Evolutionary conservation across 2,888 invertebrate genomes (phyloP).

Genomic region (Lasioglossum malachurum): DNA sequence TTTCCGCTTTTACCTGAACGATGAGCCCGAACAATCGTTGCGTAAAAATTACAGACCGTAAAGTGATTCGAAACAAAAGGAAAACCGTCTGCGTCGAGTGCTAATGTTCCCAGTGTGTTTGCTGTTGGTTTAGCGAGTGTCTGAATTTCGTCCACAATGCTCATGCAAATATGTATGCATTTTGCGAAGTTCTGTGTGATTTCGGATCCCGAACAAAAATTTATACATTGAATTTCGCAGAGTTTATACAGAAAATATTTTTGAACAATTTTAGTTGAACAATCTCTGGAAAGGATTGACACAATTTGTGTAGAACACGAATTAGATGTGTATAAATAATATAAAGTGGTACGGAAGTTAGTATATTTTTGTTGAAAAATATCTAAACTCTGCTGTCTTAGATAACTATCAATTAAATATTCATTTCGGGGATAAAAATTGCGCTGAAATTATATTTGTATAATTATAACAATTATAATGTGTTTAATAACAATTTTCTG

Average conservation of each 20-base stretch:
- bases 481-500: too few species aligned
- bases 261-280: background rate
- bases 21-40: slow-evolving; percentile 58
- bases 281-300: background rate
- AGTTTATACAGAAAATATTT: background rate
- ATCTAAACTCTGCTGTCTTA: too few species aligned
- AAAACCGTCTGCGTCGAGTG: slow-evolving; percentile 27
- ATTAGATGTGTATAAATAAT: too few species aligned
- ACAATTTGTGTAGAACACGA: too few species aligned
- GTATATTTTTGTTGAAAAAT: too few species aligned
- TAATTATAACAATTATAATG: too few species aligned
- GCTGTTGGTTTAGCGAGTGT: slow-evolving; percentile 34
- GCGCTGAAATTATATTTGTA: too few species aligned
- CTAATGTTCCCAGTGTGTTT: slow-evolving; percentile 50
- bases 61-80: slow-evolving; percentile 59
- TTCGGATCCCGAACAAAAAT: background rate
- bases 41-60: slow-evolving; percentile 77
- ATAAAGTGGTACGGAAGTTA: background rate
- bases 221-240: too few species aligned
- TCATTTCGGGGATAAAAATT: too few species aligned
- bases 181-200: background rate
- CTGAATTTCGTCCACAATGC: slow-evolving; percentile 24
- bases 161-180: slow-evolving; percentile 25
- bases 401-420: too few species aligned
- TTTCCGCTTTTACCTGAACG: slow-evolving; percentile 61